These are phyloP conservation scores for Columba janthina DNA, from an alignment of 2,113 vertebrate genomes.

Conservation along the genomic window DNA sequence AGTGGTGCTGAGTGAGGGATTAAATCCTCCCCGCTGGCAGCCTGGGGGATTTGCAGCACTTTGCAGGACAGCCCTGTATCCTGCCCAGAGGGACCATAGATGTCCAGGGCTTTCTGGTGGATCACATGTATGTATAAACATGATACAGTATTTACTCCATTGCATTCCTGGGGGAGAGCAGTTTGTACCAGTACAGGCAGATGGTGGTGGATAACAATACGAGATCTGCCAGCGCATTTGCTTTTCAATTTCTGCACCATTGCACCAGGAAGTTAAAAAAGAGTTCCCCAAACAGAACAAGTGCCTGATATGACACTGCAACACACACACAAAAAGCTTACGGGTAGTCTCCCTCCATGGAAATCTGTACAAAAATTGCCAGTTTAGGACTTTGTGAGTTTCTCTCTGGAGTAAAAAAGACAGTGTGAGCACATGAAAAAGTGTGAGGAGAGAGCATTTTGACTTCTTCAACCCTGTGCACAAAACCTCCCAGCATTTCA, in stretches of 20 bases:
- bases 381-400: conserved; percentile 24
- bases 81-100: not conserved
- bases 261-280: not conserved
- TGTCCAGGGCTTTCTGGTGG: not conserved
- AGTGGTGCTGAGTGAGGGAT: not conserved
- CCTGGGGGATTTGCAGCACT: not conserved
- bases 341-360: conserved; percentile 20
- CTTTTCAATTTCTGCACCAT: not conserved
- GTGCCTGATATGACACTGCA: not conserved
- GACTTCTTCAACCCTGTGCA: not conserved
- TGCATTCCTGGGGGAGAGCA: not conserved
- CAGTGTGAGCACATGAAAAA: not conserved
- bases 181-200: not conserved
- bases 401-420: conserved; percentile 44
- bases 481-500: conserved; percentile 11
- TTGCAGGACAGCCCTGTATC: not conserved
- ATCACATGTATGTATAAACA: not conserved
- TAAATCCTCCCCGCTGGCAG: not conserved
- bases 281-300: not conserved
- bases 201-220: not conserved
- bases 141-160: not conserved
- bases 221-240: not conserved
- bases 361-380: conserved; percentile 54
- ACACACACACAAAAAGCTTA: not conserved
- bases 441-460: conserved; percentile 31